Conservation (phyloP, 2,888 invertebrate genomes). For the Priocnemis perturbator region DNA sequence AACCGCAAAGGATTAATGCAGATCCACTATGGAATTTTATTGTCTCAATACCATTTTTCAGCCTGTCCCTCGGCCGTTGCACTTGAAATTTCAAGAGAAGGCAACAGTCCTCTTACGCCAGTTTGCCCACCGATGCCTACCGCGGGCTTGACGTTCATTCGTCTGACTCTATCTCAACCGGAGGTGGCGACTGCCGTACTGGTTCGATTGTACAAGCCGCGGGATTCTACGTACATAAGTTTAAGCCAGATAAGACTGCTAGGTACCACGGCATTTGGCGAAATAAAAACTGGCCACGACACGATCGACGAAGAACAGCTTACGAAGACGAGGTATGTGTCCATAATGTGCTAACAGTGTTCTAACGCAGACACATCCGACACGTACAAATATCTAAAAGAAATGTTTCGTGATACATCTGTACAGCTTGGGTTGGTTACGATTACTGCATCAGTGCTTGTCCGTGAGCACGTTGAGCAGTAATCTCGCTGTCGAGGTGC, state of each 20-base stretch:
- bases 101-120: slow-evolving; percentile 86
- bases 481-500: slow-evolving; percentile 75
- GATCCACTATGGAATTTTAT: too few relatives aligned
- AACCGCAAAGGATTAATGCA: too few relatives aligned
- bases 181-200: slow-evolving; percentile 91
- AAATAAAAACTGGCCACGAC: slow-evolving; percentile 71
- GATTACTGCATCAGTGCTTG: slow-evolving; percentile 88
- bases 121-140: slow-evolving; percentile 91
- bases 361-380: not conserved
- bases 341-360: not conserved
- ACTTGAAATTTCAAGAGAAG: slow-evolving; percentile 89
- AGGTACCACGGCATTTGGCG: slow-evolving; percentile 90
- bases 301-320: slow-evolving; percentile 78
- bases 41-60: slow-evolving; percentile 59
- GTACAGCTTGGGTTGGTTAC: slow-evolving; percentile 87
- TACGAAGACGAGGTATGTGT: slow-evolving; percentile 75
- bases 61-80: slow-evolving; percentile 94
- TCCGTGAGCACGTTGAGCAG: slow-evolving; percentile 74
- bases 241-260: slow-evolving; percentile 90
- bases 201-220: slow-evolving; percentile 86
- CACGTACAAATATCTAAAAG: slow-evolving; percentile 1
- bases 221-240: slow-evolving; percentile 93
- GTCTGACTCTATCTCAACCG: slow-evolving; percentile 87
- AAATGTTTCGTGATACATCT: slow-evolving; percentile 27
- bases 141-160: slow-evolving; percentile 91